Evolutionary conservation across 1,140 invertebrate species (phyloP), one percentile per base, ranked within the genome.

Genomic region (Brachionus rotundiformis): DNA sequence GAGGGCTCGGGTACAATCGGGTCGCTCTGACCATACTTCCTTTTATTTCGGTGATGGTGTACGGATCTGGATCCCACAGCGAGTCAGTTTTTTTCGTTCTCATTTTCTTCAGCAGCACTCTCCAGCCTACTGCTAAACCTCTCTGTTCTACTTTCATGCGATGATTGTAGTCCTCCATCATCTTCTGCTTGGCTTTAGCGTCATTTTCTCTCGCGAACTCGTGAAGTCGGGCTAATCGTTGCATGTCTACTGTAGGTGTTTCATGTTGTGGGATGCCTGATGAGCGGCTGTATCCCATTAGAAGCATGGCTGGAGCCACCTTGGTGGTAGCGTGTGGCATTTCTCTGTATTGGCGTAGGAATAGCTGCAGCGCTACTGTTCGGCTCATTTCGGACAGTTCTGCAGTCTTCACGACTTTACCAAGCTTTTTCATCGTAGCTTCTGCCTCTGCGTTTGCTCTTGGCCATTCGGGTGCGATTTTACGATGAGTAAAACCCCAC

Each of bases 391-490:
- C 59, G 16, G 19, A 25, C 10, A 27, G 19, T 61, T 23, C 27
- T 25, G 59, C 59, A 4, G 16, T 61, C 1, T 25, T 19, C 10
- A 81, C 23, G 23, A 39, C 79, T 36, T 82, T 75, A 1, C 59
- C 75, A n/a, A 83, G 25, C 4, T 23, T 27, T 54, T 82, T 81
- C 65, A 82, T 83, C 19, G 81, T 81, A 29, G n/a, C 25, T 54
- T 83, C 82, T 19, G 36, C 82, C 63, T 83, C 82, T 25, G 39
- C 82, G 82, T 83, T 83, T 11, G 82, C 83, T 63, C 33, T 82
- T n/a, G 83, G 65, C 33, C 71, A 61, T 61, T 29, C 3, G 39
- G 82, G 83, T 31, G 82, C 84, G 83, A 83, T 77, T 79, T 36
- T 47, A 27, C 41, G 79, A 75, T 83, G 82, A 13, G 10, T 49